Base-by-base conservation (phyloP, 2,113 vertebrate genomes). In the Anhinga rufa region DNA sequence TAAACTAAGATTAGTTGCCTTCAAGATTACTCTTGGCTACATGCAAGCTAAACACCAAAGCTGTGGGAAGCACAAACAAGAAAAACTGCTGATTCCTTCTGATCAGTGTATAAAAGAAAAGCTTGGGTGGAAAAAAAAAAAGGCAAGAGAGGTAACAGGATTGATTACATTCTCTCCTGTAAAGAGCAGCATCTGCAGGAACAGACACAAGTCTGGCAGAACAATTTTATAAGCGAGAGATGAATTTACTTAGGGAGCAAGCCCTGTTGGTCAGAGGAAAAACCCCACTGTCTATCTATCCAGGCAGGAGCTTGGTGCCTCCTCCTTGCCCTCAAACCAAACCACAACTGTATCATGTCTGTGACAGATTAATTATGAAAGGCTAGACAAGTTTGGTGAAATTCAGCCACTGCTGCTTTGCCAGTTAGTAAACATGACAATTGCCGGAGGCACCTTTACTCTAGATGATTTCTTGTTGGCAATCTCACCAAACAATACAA, bases 1-100 rank as follows among this genome's bases (percentile, higher is more conserved):
- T 79, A 57, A 90, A 90, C 75, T 84, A 92, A 94, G 79, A 96
- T 94, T 71, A 94, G 93, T 51, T 88, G 75, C 74, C 58, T 79
- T 58, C 24, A 86, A 88, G 65, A 91, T 92, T 49, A 88, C 75
- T 81, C 86, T 90, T 88, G 86, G 84, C 92, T 96, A 91, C 69
- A 65, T 38, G 69, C 58, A 86, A 93, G 75, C 65, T 68, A 75
- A 94, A 82, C 91, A 74, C 83, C n/a, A 48, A 74, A 64, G 60
- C 62, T 80, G 69, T 71, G 72, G 85, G 86, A 86, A 92, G 82
- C 12, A 89, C 70, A 64, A 82, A 94, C 1, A 31, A 88, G 79
- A 95, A 76, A 72, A 96, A 85, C 38, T 80, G 79, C 95, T 88
- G 88, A 90, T 88, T 95, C 81, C 58, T 60, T 86, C 52, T 85